Conservation (phyloP, 2,113 vertebrate species). For the Rhabdomys dilectus region DNA sequence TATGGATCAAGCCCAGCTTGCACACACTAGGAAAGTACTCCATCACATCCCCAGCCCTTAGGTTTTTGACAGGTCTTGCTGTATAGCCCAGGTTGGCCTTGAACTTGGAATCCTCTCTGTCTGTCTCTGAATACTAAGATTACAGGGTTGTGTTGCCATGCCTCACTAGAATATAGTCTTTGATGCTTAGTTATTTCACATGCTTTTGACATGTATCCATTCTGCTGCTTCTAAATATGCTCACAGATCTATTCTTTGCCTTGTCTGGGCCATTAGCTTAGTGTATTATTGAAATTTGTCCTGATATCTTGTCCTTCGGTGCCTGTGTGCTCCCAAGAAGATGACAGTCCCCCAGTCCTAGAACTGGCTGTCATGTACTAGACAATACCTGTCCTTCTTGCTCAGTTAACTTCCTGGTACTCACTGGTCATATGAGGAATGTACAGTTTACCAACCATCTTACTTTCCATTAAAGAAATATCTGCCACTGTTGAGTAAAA, state of each 20-base stretch:
- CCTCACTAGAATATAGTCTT: background rate
- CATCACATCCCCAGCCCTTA: background rate
- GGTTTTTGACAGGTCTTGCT: background rate
- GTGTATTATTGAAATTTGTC: background rate
- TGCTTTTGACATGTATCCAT: background rate
- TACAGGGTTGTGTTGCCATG: too few species aligned
- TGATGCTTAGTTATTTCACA: background rate
- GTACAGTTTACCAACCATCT: background rate
- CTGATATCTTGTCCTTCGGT: background rate
- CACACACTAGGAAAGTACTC: background rate
- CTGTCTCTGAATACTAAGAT: background rate
- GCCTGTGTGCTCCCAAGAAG: background rate
- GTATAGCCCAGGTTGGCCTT: background rate
- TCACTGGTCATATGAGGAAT: background rate
- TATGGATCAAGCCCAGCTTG: background rate
- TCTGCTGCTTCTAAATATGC: background rate
- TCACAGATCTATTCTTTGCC: background rate
- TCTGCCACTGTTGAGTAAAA: background rate
- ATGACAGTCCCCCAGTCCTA: background rate
- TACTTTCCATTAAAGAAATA: background rate
- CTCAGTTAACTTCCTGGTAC: background rate
- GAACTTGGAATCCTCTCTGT: too few species aligned
- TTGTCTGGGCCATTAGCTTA: background rate
- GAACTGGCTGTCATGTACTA: background rate
- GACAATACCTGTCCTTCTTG: background rate